Conservation (phyloP, 2,113 vertebrate species). For the Siphamia tubifer region DNA sequence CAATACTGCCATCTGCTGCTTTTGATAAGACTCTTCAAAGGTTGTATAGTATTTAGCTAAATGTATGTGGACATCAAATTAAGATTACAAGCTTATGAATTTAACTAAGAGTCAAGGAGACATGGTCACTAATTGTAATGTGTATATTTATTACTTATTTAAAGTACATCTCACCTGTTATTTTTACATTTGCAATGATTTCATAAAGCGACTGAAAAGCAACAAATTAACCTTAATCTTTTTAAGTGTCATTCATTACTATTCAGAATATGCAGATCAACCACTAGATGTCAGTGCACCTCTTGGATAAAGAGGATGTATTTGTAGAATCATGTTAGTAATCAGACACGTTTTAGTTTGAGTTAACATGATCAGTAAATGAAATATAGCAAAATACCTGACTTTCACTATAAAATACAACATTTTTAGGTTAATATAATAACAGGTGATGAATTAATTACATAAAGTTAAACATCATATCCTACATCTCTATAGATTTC, state of each 20-base stretch:
- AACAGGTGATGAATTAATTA: too few relatives aligned
- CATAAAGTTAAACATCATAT: too few relatives aligned
- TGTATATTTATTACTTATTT: neutral
- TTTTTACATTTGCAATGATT: too few relatives aligned
- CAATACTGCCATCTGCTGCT: conserved; percentile 66
- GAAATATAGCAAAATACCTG: too few relatives aligned
- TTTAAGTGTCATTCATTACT: neutral
- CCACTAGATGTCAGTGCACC: conserved; percentile 51
- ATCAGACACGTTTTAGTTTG: too few relatives aligned
- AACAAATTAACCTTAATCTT: neutral
- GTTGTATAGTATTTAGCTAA: neutral
- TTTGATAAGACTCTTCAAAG: neutral
- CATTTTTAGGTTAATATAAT: too few relatives aligned
- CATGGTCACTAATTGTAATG: neutral
- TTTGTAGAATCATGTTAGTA: too few relatives aligned
- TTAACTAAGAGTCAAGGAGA: neutral
- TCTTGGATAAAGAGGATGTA: neutral
- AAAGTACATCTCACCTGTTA: neutral
- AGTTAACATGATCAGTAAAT: too few relatives aligned
- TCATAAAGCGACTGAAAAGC: neutral
- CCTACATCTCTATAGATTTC: too few relatives aligned
- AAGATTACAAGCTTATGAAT: neutral
- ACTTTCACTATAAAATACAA: too few relatives aligned
- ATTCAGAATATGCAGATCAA: neutral
- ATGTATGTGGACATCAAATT: conserved; percentile 1